Conservation (phyloP, 2,113 vertebrate species). For the Halichoerus grypus region DNA sequence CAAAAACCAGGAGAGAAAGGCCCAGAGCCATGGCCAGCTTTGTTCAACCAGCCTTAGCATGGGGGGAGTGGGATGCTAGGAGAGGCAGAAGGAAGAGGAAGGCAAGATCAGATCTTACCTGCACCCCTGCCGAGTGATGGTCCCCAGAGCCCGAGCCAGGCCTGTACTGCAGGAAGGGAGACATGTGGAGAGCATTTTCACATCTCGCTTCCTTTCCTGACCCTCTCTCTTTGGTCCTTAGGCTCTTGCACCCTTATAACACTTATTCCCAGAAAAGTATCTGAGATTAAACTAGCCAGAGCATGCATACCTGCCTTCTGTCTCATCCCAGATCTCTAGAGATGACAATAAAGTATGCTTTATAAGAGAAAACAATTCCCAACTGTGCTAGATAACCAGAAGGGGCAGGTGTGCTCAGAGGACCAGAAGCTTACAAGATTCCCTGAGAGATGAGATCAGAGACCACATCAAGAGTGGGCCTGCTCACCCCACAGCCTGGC, state of each 20-base stretch:
- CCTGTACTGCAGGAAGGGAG: background rate
- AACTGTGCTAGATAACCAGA: background rate
- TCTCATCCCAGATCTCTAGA: background rate
- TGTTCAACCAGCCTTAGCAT: background rate
- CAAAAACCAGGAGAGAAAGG: background rate
- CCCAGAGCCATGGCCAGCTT: background rate
- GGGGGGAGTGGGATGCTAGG: background rate
- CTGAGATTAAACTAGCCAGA: background rate
- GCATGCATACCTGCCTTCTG: background rate
- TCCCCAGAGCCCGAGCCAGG: background rate
- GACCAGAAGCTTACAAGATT: background rate
- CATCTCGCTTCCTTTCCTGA: background rate
- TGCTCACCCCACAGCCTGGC: background rate
- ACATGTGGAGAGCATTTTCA: background rate
- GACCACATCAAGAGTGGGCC: background rate
- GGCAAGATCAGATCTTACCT: background rate
- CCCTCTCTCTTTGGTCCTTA: background rate
- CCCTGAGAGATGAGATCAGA: background rate
- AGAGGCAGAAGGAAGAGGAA: background rate
- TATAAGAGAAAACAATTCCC: background rate
- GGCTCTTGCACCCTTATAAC: background rate
- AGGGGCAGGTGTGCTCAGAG: background rate
- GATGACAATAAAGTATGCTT: background rate
- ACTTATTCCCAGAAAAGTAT: background rate
- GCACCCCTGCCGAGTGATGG: accelerated